A percentile compares a stretch with the other conserved stretches of the same genome.
Evolutionary conservation across 2,888 invertebrate genomes (phyloP).

Genomic region (Caenorhabditis sp.): DNA sequence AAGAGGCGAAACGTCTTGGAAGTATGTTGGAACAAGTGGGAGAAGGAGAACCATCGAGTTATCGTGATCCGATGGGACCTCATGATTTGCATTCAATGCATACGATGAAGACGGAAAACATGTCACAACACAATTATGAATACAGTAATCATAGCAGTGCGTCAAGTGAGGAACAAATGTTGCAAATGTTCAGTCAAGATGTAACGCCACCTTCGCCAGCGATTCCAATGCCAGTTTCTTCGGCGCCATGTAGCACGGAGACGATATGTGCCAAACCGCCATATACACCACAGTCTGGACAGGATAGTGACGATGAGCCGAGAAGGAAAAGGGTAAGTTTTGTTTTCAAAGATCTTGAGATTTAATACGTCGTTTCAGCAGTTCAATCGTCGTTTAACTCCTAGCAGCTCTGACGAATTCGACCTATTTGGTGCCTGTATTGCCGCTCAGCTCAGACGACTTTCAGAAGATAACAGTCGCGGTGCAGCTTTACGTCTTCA

Average conservation of each 20-base stretch:
- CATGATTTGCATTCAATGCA: constrained; percentile 2
- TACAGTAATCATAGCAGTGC: constrained; percentile 29
- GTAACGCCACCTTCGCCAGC: constrained; percentile 10
- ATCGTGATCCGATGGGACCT: not conserved
- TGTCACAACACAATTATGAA: constrained; percentile 20
- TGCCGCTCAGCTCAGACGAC: constrained; percentile 35
- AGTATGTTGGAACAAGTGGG: not conserved
- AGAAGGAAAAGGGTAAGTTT: constrained; percentile 37
- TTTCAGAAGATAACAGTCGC: constrained; percentile 11
- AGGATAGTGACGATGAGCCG: constrained; percentile 37
- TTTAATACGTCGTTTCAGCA: constrained; percentile 4
- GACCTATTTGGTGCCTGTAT: constrained; percentile 47
- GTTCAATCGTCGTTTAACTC: constrained; percentile 9
- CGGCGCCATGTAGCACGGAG: constrained; percentile 2
- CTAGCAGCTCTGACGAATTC: constrained; percentile 29
- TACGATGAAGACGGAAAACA: not conserved
- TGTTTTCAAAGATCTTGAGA: not conserved
- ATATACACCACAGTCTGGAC: constrained; percentile 11
- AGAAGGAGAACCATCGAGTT: not conserved
- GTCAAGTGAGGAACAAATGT: constrained; percentile 44
- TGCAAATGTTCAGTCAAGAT: constrained; percentile 27
- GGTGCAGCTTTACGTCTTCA: constrained; percentile 30
- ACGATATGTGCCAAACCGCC: constrained; percentile 6
- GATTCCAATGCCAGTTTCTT: constrained; percentile 7
- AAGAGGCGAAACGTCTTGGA: constrained; percentile 24